These are phyloP conservation scores for Caenorhabditis uteleia DNA, from an alignment of 2,888 invertebrate genomes.

Conservation along the genomic window DNA sequence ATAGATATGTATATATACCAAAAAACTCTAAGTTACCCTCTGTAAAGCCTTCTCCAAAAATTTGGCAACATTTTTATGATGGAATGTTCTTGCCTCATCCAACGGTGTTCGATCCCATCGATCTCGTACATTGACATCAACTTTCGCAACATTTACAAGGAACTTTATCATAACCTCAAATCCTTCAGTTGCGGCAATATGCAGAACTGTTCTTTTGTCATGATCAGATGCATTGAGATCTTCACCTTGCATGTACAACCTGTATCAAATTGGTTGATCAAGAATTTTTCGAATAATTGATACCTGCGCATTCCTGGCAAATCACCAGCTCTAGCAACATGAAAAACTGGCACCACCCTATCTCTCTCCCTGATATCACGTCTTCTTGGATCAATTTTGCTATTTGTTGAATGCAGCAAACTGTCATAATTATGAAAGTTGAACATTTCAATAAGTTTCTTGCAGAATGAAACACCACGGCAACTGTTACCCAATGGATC, in stretches of 20 bases:
- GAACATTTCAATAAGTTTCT: constrained; percentile 75
- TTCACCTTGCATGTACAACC: constrained; percentile 60
- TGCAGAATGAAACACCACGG: constrained; percentile 89
- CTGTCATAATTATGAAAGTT: constrained; percentile 89
- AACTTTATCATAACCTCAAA: constrained; percentile 59
- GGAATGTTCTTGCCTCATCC: constrained; percentile 59
- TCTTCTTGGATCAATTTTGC: constrained; percentile 42
- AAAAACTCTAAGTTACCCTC: constrained; percentile 6
- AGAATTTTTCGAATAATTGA: not conserved
- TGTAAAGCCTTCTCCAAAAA: constrained; percentile 75
- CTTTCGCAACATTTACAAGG: constrained; percentile 56
- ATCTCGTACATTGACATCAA: constrained; percentile 54
- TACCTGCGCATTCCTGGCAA: constrained; percentile 31
- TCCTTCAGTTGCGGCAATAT: constrained; percentile 62
- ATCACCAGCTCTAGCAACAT: constrained; percentile 38
- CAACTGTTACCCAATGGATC: constrained; percentile 89
- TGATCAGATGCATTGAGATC: constrained; percentile 62
- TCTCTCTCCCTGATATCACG: constrained; percentile 33
- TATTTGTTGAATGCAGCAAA: constrained; percentile 54
- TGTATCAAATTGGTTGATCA: too few relatives aligned
- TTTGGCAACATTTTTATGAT: constrained; percentile 69
- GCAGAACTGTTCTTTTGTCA: constrained; percentile 53
- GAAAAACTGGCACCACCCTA: constrained; percentile 30
- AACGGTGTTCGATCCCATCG: constrained; percentile 62
- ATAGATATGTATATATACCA: not conserved